phyloP scores from a whole-genome alignment of 2,888 invertebrate species.

The Diaprepes abbreviatus region DNA sequence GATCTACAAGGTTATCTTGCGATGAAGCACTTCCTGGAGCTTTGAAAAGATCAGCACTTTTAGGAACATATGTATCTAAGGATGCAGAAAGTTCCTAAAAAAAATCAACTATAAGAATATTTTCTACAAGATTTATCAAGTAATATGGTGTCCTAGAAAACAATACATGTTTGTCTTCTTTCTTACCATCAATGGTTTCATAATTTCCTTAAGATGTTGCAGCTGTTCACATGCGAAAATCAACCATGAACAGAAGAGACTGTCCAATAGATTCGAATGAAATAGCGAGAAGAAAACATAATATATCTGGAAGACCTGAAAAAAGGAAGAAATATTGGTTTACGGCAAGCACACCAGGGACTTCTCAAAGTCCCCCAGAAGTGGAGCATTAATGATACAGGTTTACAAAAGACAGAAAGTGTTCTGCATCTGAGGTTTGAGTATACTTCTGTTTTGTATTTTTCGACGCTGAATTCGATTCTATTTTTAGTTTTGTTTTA shows the following conservation, averaged over 20 bases:
- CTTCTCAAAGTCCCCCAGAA: too few relatives aligned
- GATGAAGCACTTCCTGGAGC: constrained; percentile 71
- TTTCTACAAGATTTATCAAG: too few relatives aligned
- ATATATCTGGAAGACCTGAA: constrained; percentile 59
- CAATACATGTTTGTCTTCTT: too few relatives aligned
- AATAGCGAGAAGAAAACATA: constrained; percentile 66
- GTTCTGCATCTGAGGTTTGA: too few relatives aligned
- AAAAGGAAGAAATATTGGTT: constrained; percentile 8
- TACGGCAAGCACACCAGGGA: too few relatives aligned
- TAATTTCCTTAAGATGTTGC: constrained; percentile 86
- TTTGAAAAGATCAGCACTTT: constrained; percentile 79
- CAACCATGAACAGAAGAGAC: constrained; percentile 87
- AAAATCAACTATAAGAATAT: too few relatives aligned
- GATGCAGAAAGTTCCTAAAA: constrained; percentile 81
- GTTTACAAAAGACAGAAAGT: too few relatives aligned
- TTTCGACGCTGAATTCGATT: too few relatives aligned
- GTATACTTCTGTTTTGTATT: too few relatives aligned
- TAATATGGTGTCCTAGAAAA: too few relatives aligned
- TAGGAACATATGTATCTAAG: constrained; percentile 82
- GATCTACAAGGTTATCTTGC: constrained; percentile 59
- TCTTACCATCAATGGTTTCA: constrained; percentile 83
- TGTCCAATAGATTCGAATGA: constrained; percentile 74
- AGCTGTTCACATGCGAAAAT: constrained; percentile 90
- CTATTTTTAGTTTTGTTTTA: too few relatives aligned
- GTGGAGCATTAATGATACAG: too few relatives aligned